These are phyloP conservation scores for Lobophora halterata DNA, from an alignment of 2,888 invertebrate species.

Conservation along the genomic window DNA sequence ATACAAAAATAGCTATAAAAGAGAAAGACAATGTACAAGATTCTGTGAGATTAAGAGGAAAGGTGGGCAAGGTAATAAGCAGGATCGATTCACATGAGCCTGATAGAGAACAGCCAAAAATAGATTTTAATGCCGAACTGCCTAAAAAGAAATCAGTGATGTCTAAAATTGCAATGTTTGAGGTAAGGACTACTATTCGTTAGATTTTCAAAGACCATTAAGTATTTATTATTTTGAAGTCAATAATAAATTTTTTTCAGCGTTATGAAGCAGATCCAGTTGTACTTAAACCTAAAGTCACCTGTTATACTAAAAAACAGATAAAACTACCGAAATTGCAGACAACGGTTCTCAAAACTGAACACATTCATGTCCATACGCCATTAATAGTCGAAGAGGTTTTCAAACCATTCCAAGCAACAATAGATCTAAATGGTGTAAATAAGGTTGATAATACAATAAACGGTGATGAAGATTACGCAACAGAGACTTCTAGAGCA, in stretches of 20 bases:
- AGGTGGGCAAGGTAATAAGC: constrained; percentile 50
- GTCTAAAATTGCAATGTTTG: constrained; percentile 67
- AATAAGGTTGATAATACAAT: constrained; percentile 22
- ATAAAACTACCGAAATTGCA: constrained; percentile 25
- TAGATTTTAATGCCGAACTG: constrained; percentile 35
- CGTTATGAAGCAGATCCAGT: constrained; percentile 30
- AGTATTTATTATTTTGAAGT: not conserved
- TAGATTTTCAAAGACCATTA: too few relatives aligned
- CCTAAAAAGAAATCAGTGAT: constrained; percentile 53
- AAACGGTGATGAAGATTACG: constrained; percentile 4
- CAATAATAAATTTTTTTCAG: constrained; percentile 33
- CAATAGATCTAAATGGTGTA: constrained; percentile 12
- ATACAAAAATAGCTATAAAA: constrained; percentile 8
- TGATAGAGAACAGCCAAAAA: constrained; percentile 28
- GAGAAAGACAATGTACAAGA: constrained; percentile 34
- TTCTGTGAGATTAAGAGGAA: constrained; percentile 47
- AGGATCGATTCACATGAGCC: constrained; percentile 32
- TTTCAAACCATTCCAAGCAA: constrained; percentile 36
- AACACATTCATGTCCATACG: constrained; percentile 29
- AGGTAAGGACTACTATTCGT: too few relatives aligned
- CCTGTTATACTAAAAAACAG: constrained; percentile 23
- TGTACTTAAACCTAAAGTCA: constrained; percentile 1
- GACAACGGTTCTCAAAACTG: constrained; percentile 23
- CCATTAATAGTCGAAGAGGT: constrained; percentile 54
- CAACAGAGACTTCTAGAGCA: constrained; percentile 10